Conservation (phyloP, 2,888 invertebrate genomes). For the Ophion slaviceki region DNA sequence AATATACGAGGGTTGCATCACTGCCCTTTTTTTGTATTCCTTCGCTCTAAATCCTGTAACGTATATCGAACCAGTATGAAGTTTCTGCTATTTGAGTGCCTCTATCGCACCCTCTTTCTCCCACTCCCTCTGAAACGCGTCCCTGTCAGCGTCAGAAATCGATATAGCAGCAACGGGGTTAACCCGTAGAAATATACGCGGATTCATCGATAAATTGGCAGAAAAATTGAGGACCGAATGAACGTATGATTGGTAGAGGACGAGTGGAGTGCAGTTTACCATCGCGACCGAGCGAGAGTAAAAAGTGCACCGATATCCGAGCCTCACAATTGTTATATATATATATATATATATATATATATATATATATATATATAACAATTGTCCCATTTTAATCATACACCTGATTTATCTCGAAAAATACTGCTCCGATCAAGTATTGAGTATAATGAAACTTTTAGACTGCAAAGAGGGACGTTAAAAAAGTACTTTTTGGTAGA, state of each 20-base stretch:
- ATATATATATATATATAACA: too few species aligned
- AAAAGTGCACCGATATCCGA: slow-evolving; percentile 3
- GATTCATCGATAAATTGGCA: slow-evolving; percentile 49
- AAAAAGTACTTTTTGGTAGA: too few species aligned
- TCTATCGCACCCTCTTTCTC: slow-evolving; percentile 2
- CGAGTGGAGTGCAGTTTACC: slow-evolving; percentile 23
- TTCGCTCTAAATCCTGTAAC: slow-evolving; percentile 41
- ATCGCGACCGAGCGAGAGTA: slow-evolving; percentile 13
- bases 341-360: too few species aligned
- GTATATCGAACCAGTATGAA: slow-evolving; percentile 23
- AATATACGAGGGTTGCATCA: slow-evolving; percentile 31
- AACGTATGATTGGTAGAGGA: slow-evolving; percentile 36
- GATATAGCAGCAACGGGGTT: slow-evolving; percentile 27
- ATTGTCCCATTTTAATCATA: too few species aligned
- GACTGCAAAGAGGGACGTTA: too few species aligned
- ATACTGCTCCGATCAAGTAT: too few species aligned
- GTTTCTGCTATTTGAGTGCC: slow-evolving; percentile 7
- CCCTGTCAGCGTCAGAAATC: slow-evolving; percentile 33
- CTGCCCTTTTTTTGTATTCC: slow-evolving; percentile 44
- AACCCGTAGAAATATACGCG: slow-evolving; percentile 53
- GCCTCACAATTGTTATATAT: not conserved
- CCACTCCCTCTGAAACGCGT: not conserved
- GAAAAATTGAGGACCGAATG: slow-evolving; percentile 39
- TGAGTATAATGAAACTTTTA: too few species aligned
- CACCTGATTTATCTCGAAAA: too few species aligned